These are phyloP conservation scores for Tenthredo distinguenda DNA, from an alignment of 2,888 invertebrate genomes.

Conservation along the genomic window DNA sequence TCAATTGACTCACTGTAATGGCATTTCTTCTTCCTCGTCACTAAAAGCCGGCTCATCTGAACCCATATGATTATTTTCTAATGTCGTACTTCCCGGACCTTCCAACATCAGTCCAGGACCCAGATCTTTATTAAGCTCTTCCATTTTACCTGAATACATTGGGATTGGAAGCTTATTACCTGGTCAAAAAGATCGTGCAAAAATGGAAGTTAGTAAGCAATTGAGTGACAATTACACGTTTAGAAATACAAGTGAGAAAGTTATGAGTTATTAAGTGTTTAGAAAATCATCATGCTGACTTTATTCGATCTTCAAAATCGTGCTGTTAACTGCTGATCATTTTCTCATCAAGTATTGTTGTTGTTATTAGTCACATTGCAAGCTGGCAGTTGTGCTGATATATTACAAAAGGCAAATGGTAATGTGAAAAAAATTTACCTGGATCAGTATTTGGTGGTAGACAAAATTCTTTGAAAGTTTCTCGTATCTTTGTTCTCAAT, in stretches of 20 bases:
- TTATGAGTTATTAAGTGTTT: neutral
- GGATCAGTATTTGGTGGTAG: constrained; percentile 80
- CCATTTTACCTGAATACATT: constrained; percentile 77
- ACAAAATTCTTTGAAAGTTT: constrained; percentile 96
- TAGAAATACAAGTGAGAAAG: neutral
- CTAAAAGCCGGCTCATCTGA: constrained; percentile 89
- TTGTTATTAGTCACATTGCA: neutral
- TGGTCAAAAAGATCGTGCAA: constrained; percentile 71
- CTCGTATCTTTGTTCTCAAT: constrained; percentile 89
- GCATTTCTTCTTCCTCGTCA: constrained; percentile 89
- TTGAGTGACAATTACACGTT: constrained; percentile 37
- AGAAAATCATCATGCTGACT: neutral
- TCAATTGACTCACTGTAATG: constrained; percentile 66
- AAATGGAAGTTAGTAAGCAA: constrained; percentile 72
- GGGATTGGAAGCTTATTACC: constrained; percentile 75
- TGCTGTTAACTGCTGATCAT: neutral
- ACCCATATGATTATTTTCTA: constrained; percentile 79
- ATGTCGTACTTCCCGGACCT: constrained; percentile 64
- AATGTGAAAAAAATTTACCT: constrained; percentile 72
- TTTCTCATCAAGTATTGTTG: neutral
- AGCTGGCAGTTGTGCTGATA: neutral
- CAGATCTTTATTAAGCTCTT: constrained; percentile 74
- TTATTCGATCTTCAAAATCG: neutral
- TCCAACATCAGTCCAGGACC: constrained; percentile 70
- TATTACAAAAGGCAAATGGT: neutral